Base-by-base conservation (phyloP, 2,888 invertebrate genomes). In the Seira sanloemensis region DNA sequence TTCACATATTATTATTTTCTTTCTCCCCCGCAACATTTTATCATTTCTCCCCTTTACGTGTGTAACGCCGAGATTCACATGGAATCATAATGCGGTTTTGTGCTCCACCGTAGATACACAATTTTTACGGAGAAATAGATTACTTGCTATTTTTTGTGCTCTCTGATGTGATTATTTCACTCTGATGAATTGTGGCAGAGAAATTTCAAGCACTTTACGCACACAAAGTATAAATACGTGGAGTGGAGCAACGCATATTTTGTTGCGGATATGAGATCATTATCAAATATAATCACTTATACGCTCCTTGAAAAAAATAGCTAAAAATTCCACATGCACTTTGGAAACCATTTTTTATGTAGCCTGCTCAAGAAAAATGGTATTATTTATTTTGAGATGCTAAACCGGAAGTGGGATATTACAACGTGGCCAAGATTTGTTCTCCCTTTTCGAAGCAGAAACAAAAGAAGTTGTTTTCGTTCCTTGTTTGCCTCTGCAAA, bases 151-250 rank as follows among this genome's bases (percentile, higher is more conserved):
- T 50, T n/a, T 79, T 81, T 74, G 71, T 84, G 78, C 77, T 58
- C 75, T 74, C n/a, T 86, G 79, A 87, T 84, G 77, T 86, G 86
- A 87, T 87, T 87, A 86, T 87, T 86, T 84, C 84, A 80, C 67
- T 77, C 82, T 87, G 86, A 82, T 86, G 84, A 79, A 82, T 87
- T 84, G 84, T 80, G 80, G 84, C 86, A 79, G 81, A 84, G 84
- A 78, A 79, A 79, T 78, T 84, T 74, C 81, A 66, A 76, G 77
- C 76, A 77, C 24, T 82, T 67, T 76, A 62, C 65, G 37, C 25
- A 26, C 65, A 50, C 26, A 77, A 16, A 67, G 18, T 16, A 71
- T 46, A 67, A 72, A 73, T 26, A 79, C 26, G 65, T 73, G 24
- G 12, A 24, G 62, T 50, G 24, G 23, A 65, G 71, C 16, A 50